Conservation (phyloP, 2,113 vertebrate species). For the Leptobrachium ailaonicum region DNA sequence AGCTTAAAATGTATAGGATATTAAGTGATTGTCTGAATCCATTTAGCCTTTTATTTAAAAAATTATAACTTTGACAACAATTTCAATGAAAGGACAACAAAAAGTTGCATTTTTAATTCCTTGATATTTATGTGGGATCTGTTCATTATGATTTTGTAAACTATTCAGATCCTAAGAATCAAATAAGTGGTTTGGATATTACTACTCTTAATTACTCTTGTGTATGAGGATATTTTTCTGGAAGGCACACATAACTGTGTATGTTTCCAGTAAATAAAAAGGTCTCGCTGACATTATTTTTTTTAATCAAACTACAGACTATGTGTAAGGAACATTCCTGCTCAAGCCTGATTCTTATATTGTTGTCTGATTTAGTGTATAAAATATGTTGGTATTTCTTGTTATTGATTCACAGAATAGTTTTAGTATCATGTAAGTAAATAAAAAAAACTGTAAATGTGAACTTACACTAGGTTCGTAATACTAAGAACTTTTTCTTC, state of each 20-base stretch:
- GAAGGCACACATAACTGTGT: background rate
- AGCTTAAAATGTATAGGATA: too few species aligned
- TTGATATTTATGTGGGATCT: too few species aligned
- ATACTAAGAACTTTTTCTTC: too few species aligned
- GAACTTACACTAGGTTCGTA: too few species aligned
- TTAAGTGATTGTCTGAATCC: too few species aligned
- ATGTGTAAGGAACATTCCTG: slow-evolving; percentile 1
- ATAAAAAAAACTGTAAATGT: background rate
- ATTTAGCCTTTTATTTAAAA: too few species aligned
- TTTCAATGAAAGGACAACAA: too few species aligned
- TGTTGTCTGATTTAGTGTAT: background rate
- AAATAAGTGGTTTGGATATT: too few species aligned
- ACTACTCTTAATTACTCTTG: background rate
- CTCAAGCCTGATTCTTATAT: background rate
- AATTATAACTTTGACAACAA: too few species aligned
- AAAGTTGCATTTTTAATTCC: too few species aligned
- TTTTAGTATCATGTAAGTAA: background rate
- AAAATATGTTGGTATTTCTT: slow-evolving; percentile 22
- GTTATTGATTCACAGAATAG: background rate
- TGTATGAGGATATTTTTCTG: background rate
- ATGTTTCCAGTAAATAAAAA: slow-evolving; percentile 21
- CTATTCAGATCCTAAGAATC: too few species aligned
- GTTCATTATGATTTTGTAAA: too few species aligned
- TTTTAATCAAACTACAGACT: background rate
- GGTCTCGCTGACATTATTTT: slow-evolving; percentile 15